These are phyloP conservation scores for Galerucella calmariensis DNA, from an alignment of 2,888 invertebrate genomes.

Conservation along the genomic window DNA sequence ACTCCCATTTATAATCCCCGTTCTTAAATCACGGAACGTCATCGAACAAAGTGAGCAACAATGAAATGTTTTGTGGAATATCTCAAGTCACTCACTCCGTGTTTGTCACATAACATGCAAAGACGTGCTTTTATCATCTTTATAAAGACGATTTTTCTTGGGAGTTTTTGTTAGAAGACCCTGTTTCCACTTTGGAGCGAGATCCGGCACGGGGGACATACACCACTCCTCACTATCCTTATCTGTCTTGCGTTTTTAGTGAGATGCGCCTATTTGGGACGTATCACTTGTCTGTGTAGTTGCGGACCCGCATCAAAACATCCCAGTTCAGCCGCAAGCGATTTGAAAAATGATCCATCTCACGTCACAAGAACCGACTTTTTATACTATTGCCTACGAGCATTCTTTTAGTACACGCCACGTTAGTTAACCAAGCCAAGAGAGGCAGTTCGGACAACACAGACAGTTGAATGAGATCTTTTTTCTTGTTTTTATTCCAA, in stretches of 20 bases:
- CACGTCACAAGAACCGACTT: slow-evolving; percentile 59
- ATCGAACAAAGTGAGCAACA: slow-evolving; percentile 65
- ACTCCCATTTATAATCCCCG: slow-evolving; percentile 64
- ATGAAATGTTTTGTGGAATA: slow-evolving; percentile 64
- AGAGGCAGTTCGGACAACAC: slow-evolving; percentile 27
- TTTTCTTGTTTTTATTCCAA: background rate
- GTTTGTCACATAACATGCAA: slow-evolving; percentile 66
- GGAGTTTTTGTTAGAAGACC: slow-evolving; percentile 62
- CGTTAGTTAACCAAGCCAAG: slow-evolving; percentile 28
- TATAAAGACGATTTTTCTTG: slow-evolving; percentile 66
- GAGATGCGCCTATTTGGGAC: slow-evolving; percentile 41
- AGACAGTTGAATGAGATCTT: slow-evolving; percentile 21
- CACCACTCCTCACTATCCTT: slow-evolving; percentile 32
- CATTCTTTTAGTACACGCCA: slow-evolving; percentile 44
- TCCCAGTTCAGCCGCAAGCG: slow-evolving; percentile 62
- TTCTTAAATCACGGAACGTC: slow-evolving; percentile 62
- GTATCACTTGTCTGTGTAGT: slow-evolving; percentile 49
- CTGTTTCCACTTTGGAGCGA: slow-evolving; percentile 62
- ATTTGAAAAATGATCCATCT: slow-evolving; percentile 66
- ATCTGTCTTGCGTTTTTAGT: slow-evolving; percentile 42
- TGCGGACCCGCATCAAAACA: slow-evolving; percentile 64
- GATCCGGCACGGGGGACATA: slow-evolving; percentile 56
- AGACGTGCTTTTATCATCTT: slow-evolving; percentile 66
- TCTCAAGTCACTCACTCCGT: slow-evolving; percentile 65
- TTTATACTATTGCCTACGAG: slow-evolving; percentile 53